These are phyloP conservation scores for Pocillopora verrucosa DNA, from an alignment of 64 coral and sea anemone genomes.

Conservation along the genomic window DNA sequence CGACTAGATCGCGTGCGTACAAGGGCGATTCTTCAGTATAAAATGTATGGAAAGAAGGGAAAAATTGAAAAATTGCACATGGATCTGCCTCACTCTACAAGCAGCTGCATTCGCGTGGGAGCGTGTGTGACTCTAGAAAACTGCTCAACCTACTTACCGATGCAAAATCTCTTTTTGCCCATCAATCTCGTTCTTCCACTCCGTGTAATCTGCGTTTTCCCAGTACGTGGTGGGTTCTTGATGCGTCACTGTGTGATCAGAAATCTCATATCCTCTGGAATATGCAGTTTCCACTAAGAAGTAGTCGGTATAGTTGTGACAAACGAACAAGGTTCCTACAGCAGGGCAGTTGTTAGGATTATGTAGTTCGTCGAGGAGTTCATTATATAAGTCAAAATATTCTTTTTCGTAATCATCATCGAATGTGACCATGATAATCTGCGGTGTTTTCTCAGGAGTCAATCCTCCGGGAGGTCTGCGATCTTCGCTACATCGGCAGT, in stretches of 20 bases:
- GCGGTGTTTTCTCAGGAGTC: slow-evolving; percentile 40
- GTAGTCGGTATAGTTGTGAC: slow-evolving; percentile 77
- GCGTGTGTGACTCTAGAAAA: background rate
- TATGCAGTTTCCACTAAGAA: slow-evolving; percentile 73
- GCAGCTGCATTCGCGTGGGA: too few relatives aligned
- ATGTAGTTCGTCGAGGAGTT: slow-evolving; percentile 46
- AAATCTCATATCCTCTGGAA: slow-evolving; percentile 67
- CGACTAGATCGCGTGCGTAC: too few relatives aligned
- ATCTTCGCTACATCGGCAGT: slow-evolving; percentile 82
- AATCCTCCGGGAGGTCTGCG: slow-evolving; percentile 62
- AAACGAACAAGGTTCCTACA: slow-evolving; percentile 69
- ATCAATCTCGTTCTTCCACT: slow-evolving; percentile 79
- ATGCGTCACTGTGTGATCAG: slow-evolving; percentile 85
- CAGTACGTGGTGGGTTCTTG: slow-evolving; percentile 65
- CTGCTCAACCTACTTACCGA: slow-evolving; percentile 41
- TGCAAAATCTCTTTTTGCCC: slow-evolving; percentile 78
- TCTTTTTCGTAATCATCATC: slow-evolving; percentile 57
- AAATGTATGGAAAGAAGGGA: too few relatives aligned
- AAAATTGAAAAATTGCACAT: too few relatives aligned
- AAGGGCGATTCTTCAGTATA: too few relatives aligned
- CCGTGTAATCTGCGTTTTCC: slow-evolving; percentile 50
- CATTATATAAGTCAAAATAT: slow-evolving; percentile 64
- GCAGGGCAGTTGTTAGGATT: slow-evolving; percentile 79
- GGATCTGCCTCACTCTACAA: too few relatives aligned
- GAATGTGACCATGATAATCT: slow-evolving; percentile 77